Evolutionary conservation across 2,797 vertebrate genomes (phyloP), one percentile per base, ranked within the genome.

Genomic region (Sandelia bainsii): DNA sequence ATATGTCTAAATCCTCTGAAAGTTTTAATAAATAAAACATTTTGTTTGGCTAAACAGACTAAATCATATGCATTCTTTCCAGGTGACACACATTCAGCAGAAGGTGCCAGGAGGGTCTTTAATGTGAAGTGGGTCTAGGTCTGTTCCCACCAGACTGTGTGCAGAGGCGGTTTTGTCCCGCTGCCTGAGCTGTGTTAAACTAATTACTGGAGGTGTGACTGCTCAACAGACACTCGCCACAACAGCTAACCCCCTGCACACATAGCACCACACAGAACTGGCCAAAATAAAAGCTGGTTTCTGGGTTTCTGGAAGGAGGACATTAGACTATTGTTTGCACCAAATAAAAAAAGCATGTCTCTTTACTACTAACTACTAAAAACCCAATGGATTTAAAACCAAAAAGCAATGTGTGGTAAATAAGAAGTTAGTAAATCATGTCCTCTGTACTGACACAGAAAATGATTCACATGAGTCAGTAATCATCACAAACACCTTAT

Each of bases 151-250:
- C 79, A 65, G 72, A 66, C 71, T 45, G 70, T 20, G 62, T 22
- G 84, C 65, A 79, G 74, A 79, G 69, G 81, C 58, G 39, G 60
- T 89, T 88, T 83, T 75, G 82, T 87, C 84, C 84, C 29, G 79
- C 84, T 83, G 88, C 74, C 86, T 58, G 69, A 64, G 87, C 79
- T 53, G 79, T 89, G 89, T 90, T 93, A 91, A 93, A 94, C 89
- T 87, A 93, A 94, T 93, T 93, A 92, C 80, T 79, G 84, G 90
- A 94, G 91, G 92, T 94, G 93, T 92, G 92, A 93, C 88, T 83
- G 77, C 80, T 89, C 74, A 84, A 86, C 73, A 92, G 83, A 94
- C 89, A 93, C 79, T 81, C 87, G 86, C 83, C 92, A 91, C 90
- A 62, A 79, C 58, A 77, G 83, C 71, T 79, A 87, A 86, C 84